Conservation (phyloP, 2,113 vertebrate genomes). For the Callaeas wilsoni region DNA sequence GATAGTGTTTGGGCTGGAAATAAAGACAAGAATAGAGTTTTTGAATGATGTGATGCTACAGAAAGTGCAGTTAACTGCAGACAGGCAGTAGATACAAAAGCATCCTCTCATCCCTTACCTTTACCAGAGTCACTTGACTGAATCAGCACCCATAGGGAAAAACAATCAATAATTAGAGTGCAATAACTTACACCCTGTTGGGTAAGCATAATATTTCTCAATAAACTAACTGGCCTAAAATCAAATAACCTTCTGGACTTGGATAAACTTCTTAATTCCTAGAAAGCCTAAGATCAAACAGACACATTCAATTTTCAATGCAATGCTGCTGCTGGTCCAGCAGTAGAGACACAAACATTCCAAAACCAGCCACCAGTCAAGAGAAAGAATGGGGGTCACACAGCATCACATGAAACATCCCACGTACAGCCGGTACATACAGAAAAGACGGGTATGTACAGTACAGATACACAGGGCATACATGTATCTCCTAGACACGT, state of each 20-base stretch:
- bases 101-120: background rate
- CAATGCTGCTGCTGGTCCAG: background rate
- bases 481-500: accelerated
- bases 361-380: background rate
- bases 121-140: background rate
- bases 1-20: background rate
- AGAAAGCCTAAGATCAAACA: background rate
- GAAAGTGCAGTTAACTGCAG: background rate
- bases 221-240: background rate
- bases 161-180: background rate
- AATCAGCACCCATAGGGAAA: background rate
- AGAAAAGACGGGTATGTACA: background rate
- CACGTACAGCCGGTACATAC: background rate
- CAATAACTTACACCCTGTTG: background rate
- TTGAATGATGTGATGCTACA: background rate
- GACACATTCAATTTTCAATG: background rate
- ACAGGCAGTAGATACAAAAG: background rate
- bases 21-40: background rate
- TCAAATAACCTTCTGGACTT: background rate
- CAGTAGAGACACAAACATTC: background rate
- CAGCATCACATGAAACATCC: background rate
- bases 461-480: background rate
- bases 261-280: background rate
- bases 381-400: background rate
- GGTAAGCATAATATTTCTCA: background rate